These are phyloP conservation scores for Oreochromis niloticus DNA, from an alignment of 2,113 vertebrate species.

Conservation along the genomic window DNA sequence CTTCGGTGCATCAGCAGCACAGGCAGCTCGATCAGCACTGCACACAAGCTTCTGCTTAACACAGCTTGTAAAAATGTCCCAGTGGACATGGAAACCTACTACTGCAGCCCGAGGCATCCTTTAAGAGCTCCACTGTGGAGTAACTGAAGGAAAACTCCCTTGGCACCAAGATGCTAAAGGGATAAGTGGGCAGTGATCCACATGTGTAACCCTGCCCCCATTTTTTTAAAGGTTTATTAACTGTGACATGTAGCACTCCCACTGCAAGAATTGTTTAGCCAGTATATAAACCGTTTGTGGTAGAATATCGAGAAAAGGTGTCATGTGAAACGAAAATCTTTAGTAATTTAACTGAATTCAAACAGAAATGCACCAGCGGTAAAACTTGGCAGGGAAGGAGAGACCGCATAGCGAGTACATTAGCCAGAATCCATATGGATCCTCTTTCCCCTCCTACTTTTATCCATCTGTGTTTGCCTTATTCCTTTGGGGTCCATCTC, in stretches of 20 bases:
- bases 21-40: conserved; percentile 1
- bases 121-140: conserved; percentile 21
- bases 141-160: conserved; percentile 22
- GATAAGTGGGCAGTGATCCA: conserved; percentile 4
- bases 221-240: neutral
- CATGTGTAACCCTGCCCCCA: neutral
- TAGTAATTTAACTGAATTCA: neutral
- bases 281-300: neutral
- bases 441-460: neutral
- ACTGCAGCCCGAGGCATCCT: conserved; percentile 27
- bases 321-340: neutral
- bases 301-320: neutral
- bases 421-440: neutral
- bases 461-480: neutral
- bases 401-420: neutral
- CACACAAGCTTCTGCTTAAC: conserved; percentile 18
- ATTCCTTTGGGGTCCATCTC: conserved; percentile 37
- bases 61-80: conserved; percentile 28
- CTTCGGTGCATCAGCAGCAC: neutral
- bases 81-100: conserved; percentile 23
- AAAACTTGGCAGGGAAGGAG: neutral
- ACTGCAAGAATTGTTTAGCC: neutral
- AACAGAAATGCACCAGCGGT: neutral
- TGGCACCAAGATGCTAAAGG: neutral
- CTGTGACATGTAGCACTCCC: neutral